Base-by-base conservation (phyloP, 2,888 invertebrate genomes). In the Drosophila neutralis region DNA sequence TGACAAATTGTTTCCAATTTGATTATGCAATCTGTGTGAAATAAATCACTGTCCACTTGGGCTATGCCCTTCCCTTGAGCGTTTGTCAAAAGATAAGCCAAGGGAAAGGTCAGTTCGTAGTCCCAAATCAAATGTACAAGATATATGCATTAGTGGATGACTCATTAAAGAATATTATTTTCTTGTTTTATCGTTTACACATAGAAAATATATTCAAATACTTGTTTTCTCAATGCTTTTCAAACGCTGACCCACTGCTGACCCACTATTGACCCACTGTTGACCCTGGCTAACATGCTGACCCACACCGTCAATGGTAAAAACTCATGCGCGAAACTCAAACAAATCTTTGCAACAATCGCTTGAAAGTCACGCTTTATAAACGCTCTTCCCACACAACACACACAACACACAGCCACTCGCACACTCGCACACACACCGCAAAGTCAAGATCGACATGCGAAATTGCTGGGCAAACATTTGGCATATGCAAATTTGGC, bases 381-480 rank as follows among this genome's bases (percentile, higher is more conserved):
- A 18, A 51, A 63, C 58, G 52, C 59, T 63, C 79, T 72, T 82
- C 66, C 33, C 71, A 45, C 68, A 68, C 36, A 66, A 54, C 35
- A 35, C 49, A 52, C 62, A 54, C 29, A 66, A 54, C 35, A 35
- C 49, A 52, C 62, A 54, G 24, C 62, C 62, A 54, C 29, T 45
- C 48, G 21, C 27, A 27, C 61, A 36, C 15, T 24, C 33, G 33
- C 53, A 49, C 58, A 58, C 49, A 53, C 27, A 42, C 8, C 2
- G 15, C 21, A 72, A 51, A 57, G 62, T 57, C 53, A 57, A 82
- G 76, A 72, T 79, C 63, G 52, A 74, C 58, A 56, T 62, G 75
- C 57, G 48, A 74, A 59, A 60, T 52, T 51, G 80, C 69, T 80
- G 38, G 27, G 45, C 86, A 80, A 87, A 87, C 86, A 86, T 80